Conservation (phyloP, 2,888 invertebrate genomes). For the Phengaris arion region DNA sequence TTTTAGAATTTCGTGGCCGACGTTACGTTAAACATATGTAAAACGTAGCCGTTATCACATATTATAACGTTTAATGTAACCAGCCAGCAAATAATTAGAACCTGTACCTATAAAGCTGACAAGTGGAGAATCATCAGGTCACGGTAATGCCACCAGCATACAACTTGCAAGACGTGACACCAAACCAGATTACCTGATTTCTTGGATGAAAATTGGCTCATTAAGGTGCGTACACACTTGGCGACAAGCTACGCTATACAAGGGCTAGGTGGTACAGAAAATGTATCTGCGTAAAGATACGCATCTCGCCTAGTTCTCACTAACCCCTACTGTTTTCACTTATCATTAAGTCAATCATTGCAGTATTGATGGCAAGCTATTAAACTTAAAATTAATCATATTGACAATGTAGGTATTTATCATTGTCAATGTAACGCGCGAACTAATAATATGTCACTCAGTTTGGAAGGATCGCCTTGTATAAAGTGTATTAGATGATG, state of each 20-base stretch:
- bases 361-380: conserved; percentile 25
- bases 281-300: not conserved
- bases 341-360: conserved; percentile 12
- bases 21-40: not conserved
- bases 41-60: not conserved
- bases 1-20: not conserved
- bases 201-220: conserved; percentile 2
- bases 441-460: conserved; percentile 27
- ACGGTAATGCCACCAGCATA: conserved; percentile 4
- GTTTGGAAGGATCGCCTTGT: conserved; percentile 4
- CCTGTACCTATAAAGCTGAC: not conserved
- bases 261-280: not conserved
- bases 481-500: conserved; percentile 2
- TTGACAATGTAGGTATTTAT: conserved; percentile 21
- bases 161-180: not conserved
- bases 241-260: not conserved
- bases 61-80: not conserved
- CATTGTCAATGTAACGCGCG: conserved; percentile 7
- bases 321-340: not conserved
- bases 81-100: conserved; percentile 3
- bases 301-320: not conserved
- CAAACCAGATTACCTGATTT: conserved; percentile 26
- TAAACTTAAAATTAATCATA: conserved; percentile 28
- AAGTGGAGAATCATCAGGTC: conserved; percentile 12
- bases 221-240: not conserved